A percentile compares a stretch with the other conserved stretches of the same genome.
phyloP scores from a whole-genome alignment of 2,888 invertebrate species.

The Hypomecis atomaria region DNA sequence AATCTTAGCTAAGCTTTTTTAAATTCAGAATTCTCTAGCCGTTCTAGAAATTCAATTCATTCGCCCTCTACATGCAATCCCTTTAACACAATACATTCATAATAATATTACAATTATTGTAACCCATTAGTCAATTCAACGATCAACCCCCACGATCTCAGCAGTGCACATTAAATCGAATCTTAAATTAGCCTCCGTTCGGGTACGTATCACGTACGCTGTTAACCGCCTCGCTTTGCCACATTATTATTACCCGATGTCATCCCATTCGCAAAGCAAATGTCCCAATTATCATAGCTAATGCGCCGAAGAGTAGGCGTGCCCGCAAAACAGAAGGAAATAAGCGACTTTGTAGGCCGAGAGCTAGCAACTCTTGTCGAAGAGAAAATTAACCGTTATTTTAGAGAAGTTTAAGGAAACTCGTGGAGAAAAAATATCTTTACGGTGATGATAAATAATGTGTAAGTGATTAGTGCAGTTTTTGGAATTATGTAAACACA shows the following conservation, averaged over 20 bases:
- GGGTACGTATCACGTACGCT: constrained; percentile 58
- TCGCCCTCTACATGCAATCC: constrained; percentile 4
- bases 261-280: constrained; percentile 76
- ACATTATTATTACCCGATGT: constrained; percentile 66
- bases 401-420: too few relatives aligned
- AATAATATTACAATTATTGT: constrained; percentile 1
- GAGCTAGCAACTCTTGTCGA: background rate
- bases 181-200: constrained; percentile 53
- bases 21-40: background rate
- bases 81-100: constrained; percentile 4
- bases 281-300: constrained; percentile 82
- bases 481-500: too few relatives aligned
- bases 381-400: background rate
- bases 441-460: too few relatives aligned
- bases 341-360: constrained; percentile 33
- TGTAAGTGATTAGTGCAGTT: too few relatives aligned
- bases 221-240: constrained; percentile 53
- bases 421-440: too few relatives aligned
- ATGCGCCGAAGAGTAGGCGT: constrained; percentile 68
- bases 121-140: constrained; percentile 17
- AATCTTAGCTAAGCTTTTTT: background rate
- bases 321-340: constrained; percentile 50
- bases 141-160: constrained; percentile 14
- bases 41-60: background rate
- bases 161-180: constrained; percentile 26